Evolutionary conservation across 1,140 invertebrate species (phyloP).

Genomic region (Bombus fervidus): DNA sequence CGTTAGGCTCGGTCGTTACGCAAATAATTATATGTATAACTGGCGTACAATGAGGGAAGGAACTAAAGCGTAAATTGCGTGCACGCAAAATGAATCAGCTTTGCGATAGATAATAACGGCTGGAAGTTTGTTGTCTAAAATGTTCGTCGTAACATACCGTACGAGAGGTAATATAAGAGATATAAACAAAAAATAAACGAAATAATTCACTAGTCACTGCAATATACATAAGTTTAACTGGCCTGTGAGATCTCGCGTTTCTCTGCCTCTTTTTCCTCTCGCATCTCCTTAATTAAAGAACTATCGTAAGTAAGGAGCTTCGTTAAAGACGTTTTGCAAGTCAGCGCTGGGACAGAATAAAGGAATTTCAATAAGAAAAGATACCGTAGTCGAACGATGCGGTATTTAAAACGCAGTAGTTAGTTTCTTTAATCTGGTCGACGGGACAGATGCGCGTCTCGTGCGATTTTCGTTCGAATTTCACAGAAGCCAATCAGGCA

Average conservation of each 20-base stretch:
- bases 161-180: too few relatives aligned
- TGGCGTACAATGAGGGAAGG: background rate
- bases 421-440: background rate
- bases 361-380: background rate
- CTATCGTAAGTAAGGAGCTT: too few relatives aligned
- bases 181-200: too few relatives aligned
- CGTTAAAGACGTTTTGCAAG: background rate
- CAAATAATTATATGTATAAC: conserved; percentile 21
- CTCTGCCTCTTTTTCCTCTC: too few relatives aligned
- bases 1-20: conserved; percentile 6
- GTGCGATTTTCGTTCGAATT: conserved; percentile 48
- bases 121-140: too few relatives aligned
- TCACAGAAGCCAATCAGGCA: conserved; percentile 41
- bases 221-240: too few relatives aligned
- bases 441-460: conserved; percentile 23
- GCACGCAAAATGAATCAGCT: background rate
- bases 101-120: too few relatives aligned
- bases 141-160: too few relatives aligned
- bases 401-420: background rate
- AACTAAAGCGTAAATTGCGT: conserved; percentile 1
- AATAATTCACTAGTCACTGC: too few relatives aligned
- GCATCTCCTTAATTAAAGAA: too few relatives aligned
- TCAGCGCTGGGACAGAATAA: background rate
- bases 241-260: too few relatives aligned
- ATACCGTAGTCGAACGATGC: background rate